Evolutionary conservation across 2,113 vertebrate genomes (phyloP).

Genomic region (Eubucco bourcierii): DNA sequence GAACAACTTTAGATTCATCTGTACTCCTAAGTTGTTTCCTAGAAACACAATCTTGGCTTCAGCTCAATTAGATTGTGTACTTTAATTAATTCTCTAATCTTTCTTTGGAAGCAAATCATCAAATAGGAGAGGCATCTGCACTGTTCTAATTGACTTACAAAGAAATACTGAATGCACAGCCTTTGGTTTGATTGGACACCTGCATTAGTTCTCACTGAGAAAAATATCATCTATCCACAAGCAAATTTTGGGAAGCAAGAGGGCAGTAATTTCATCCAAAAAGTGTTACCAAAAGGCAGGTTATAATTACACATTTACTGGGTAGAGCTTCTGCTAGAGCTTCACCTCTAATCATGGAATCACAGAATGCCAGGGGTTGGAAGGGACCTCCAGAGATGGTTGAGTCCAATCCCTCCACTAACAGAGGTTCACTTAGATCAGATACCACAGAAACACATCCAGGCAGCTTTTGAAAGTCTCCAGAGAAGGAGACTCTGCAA

Average conservation of each 20-base stretch:
- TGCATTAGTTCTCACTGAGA: slow-evolving; percentile 41
- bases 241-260: neutral
- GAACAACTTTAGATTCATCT: slow-evolving; percentile 13
- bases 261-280: slow-evolving; percentile 5
- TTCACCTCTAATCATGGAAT: neutral
- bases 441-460: too few relatives aligned
- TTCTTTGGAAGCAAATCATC: slow-evolving; percentile 28
- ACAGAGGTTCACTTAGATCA: too few relatives aligned
- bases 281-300: neutral
- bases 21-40: slow-evolving; percentile 38
- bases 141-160: neutral
- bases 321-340: neutral
- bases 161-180: slow-evolving; percentile 13
- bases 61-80: slow-evolving; percentile 9
- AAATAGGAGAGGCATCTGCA: slow-evolving; percentile 38
- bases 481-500: too few relatives aligned
- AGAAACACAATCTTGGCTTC: slow-evolving; percentile 42
- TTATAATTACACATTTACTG: neutral
- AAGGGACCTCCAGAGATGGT: too few relatives aligned
- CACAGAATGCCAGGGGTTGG: too few relatives aligned
- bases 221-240: slow-evolving; percentile 14
- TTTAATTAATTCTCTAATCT: slow-evolving; percentile 53
- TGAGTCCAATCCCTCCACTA: too few relatives aligned
- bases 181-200: slow-evolving; percentile 7
- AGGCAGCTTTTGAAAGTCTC: too few relatives aligned